phyloP scores from a whole-genome alignment of 1,140 invertebrate species.

The Brachionus plicatilis region DNA sequence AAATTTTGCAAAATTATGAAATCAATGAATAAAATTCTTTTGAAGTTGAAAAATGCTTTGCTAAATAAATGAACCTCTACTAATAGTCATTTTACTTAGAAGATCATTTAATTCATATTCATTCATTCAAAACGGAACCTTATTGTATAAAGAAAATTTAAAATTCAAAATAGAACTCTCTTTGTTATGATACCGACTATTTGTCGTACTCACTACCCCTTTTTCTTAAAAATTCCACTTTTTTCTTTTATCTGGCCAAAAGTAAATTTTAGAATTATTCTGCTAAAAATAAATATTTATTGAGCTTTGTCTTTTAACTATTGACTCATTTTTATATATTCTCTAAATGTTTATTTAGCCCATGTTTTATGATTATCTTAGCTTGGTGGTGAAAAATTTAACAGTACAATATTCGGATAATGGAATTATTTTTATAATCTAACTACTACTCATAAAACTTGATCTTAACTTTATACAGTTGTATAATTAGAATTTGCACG shows the following conservation, averaged over 20 bases:
- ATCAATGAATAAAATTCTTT: neutral
- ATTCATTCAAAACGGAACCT: neutral
- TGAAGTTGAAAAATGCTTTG: neutral
- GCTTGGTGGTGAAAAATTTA: neutral
- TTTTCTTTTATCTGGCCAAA: neutral
- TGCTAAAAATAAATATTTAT: neutral
- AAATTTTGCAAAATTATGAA: neutral
- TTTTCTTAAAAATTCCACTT: neutral
- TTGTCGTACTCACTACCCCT: neutral
- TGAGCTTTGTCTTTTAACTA: neutral
- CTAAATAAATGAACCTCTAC: neutral
- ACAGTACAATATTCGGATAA: constrained; percentile 28
- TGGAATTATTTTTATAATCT: neutral
- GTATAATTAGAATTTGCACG: neutral
- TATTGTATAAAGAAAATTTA: neutral
- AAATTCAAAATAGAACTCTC: neutral
- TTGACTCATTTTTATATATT: neutral
- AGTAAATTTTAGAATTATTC: neutral
- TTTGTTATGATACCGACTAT: neutral
- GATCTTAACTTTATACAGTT: neutral
- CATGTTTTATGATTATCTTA: neutral
- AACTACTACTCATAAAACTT: neutral
- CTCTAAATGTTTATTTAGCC: neutral
- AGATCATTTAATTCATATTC: neutral
- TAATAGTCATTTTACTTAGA: neutral